These are phyloP conservation scores for Nanger granti DNA, from an alignment of 2,113 vertebrate species.

Conservation along the genomic window DNA sequence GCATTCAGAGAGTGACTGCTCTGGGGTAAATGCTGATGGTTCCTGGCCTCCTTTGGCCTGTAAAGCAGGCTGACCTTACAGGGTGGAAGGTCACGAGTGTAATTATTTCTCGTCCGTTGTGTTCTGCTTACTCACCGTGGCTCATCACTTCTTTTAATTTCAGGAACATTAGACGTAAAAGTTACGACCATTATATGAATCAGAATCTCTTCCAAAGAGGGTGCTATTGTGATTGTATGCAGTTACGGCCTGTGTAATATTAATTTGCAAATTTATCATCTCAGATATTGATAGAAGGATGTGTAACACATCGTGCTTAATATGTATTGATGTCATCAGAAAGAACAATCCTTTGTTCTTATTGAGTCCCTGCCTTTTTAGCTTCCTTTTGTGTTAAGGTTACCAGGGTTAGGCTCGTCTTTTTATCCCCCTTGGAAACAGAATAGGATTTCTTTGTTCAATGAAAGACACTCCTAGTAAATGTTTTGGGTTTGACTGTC, in stretches of 20 bases:
- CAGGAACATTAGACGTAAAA: constrained; percentile 53
- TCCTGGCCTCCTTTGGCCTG: constrained; percentile 83
- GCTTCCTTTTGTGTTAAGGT: constrained; percentile 49
- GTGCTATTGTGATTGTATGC: background rate
- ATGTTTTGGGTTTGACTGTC: constrained; percentile 54
- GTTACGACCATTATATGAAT: constrained; percentile 52
- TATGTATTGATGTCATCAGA: constrained; percentile 36
- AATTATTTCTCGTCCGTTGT: constrained; percentile 50
- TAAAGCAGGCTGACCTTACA: constrained; percentile 74
- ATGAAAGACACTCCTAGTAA: constrained; percentile 44
- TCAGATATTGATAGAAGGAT: constrained; percentile 43
- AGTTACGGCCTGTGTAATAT: background rate
- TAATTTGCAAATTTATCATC: constrained; percentile 58
- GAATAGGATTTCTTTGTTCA: constrained; percentile 49
- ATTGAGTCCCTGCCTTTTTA: constrained; percentile 52
- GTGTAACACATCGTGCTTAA: constrained; percentile 37
- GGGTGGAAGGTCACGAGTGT: constrained; percentile 66
- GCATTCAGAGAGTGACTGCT: constrained; percentile 75
- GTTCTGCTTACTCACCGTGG: background rate
- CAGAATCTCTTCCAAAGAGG: constrained; percentile 38
- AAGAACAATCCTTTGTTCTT: constrained; percentile 50
- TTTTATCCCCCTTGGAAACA: constrained; percentile 36
- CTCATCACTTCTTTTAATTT: constrained; percentile 54
- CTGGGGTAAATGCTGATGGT: constrained; percentile 76
- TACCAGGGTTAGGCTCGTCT: background rate